Evolutionary conservation across 1,140 invertebrate species (phyloP).

Genomic region (Neuroterus valhalla): DNA sequence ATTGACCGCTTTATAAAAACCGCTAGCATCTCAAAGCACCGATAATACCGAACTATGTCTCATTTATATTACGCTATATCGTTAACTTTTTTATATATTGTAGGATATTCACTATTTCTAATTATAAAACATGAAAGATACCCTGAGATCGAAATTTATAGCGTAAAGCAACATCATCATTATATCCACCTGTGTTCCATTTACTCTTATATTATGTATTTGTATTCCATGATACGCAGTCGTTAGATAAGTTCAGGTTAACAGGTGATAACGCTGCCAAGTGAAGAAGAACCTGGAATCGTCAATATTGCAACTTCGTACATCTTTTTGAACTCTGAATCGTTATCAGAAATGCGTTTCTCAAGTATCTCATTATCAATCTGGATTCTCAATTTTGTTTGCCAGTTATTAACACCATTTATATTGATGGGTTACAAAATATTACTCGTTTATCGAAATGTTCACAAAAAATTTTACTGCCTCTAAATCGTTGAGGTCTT

Average conservation of each 20-base stretch:
- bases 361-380: too few species aligned
- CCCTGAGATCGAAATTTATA: slow-evolving; percentile 47
- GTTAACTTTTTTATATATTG: slow-evolving; percentile 46
- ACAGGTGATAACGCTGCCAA: slow-evolving; percentile 53
- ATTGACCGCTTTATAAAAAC: slow-evolving; percentile 60
- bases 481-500: too few species aligned
- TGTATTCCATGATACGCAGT: slow-evolving; percentile 60
- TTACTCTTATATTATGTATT: slow-evolving; percentile 63
- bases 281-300: slow-evolving; percentile 39
- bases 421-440: too few species aligned
- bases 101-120: slow-evolving; percentile 64
- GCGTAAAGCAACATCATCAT: slow-evolving; percentile 57
- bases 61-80: slow-evolving; percentile 52
- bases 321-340: slow-evolving; percentile 33
- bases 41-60: slow-evolving; percentile 51
- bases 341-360: too few species aligned
- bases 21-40: slow-evolving; percentile 55
- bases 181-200: slow-evolving; percentile 63
- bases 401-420: too few species aligned
- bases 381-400: too few species aligned
- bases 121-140: slow-evolving; percentile 48
- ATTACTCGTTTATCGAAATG: too few species aligned
- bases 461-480: too few species aligned
- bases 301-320: slow-evolving; percentile 12
- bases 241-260: slow-evolving; percentile 60